These are phyloP conservation scores for Lucifuga dentata DNA, from an alignment of 2,113 vertebrate species.

Conservation along the genomic window DNA sequence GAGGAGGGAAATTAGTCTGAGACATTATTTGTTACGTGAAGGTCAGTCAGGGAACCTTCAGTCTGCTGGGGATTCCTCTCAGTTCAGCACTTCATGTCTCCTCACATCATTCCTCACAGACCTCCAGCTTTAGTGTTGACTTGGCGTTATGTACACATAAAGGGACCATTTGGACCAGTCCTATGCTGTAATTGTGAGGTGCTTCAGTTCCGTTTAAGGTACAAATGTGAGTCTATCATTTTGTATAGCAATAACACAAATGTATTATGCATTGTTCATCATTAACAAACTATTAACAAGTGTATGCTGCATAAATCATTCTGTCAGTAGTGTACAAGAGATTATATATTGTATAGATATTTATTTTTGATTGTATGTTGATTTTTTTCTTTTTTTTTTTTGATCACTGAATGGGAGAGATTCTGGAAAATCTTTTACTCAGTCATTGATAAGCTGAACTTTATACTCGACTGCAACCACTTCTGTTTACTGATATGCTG, in stretches of 20 bases:
- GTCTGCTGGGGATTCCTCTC: conserved; percentile 28
- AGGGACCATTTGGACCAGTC: conserved; percentile 46
- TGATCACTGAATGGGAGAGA: conserved; percentile 80
- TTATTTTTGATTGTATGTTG: conserved; percentile 70
- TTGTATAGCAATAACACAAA: conserved; percentile 78
- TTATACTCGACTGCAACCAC: conserved; percentile 63
- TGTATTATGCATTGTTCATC: conserved; percentile 75
- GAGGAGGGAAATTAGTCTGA: conserved; percentile 17
- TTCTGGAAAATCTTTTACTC: conserved; percentile 79
- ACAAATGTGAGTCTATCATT: conserved; percentile 47
- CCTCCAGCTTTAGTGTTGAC: conserved; percentile 20
- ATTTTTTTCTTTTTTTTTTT: conserved; percentile 12
- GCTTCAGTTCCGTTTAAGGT: conserved; percentile 33
- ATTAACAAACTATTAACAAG: conserved; percentile 84
- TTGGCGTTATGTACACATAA: conserved; percentile 58
- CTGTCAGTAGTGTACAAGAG: conserved; percentile 73
- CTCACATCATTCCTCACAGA: conserved; percentile 40
- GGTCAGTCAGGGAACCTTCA: conserved; percentile 8
- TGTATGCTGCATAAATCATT: conserved; percentile 80
- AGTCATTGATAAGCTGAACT: conserved; percentile 79
- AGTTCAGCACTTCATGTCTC: conserved; percentile 61
- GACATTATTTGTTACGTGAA: conserved; percentile 44
- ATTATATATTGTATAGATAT: conserved; percentile 83
- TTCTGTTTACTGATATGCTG: conserved; percentile 72
- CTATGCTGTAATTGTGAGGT: conserved; percentile 41